Percentiles rank a stretch among this genome's conserved stretches.
These are phyloP conservation scores for Keiferia lycopersicella DNA, from an alignment of 2,888 invertebrate genomes.

Conservation along the genomic window DNA sequence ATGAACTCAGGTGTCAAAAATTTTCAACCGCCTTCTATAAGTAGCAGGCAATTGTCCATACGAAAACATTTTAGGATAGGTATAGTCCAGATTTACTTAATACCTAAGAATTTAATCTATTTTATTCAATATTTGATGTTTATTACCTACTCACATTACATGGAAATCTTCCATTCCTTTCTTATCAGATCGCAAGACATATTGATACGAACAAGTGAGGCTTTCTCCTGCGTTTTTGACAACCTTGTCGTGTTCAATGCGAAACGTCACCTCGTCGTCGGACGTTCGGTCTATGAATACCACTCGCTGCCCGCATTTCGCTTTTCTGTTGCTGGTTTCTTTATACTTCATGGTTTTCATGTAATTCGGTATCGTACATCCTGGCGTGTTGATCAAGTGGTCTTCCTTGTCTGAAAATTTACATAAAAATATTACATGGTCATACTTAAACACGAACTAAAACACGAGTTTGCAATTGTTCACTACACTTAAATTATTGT, in stretches of 20 bases:
- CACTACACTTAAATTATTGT: no score
- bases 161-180: conserved; percentile 41
- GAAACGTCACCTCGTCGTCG: conserved; percentile 43
- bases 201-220: conserved; percentile 52
- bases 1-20: no score
- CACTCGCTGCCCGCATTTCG: conserved; percentile 47
- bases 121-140: neutral
- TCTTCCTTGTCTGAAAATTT: conserved; percentile 38
- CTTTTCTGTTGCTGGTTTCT: conserved; percentile 34
- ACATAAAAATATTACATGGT: no score
- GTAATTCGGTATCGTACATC: conserved; percentile 60
- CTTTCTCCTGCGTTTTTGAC: conserved; percentile 33
- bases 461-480: no score
- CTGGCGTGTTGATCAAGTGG: conserved; percentile 53
- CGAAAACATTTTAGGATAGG: no score
- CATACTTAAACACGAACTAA: no score
- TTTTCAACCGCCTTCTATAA: no score
- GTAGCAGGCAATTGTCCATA: no score
- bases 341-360: conserved; percentile 43
- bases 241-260: conserved; percentile 44
- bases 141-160: conserved; percentile 44
- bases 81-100: no score
- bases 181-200: conserved; percentile 40
- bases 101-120: no score
- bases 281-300: conserved; percentile 44